Evolutionary conservation across 2,888 invertebrate species (phyloP), one percentile per base, ranked within the genome.

Genomic region (Cephus sareptanus): DNA sequence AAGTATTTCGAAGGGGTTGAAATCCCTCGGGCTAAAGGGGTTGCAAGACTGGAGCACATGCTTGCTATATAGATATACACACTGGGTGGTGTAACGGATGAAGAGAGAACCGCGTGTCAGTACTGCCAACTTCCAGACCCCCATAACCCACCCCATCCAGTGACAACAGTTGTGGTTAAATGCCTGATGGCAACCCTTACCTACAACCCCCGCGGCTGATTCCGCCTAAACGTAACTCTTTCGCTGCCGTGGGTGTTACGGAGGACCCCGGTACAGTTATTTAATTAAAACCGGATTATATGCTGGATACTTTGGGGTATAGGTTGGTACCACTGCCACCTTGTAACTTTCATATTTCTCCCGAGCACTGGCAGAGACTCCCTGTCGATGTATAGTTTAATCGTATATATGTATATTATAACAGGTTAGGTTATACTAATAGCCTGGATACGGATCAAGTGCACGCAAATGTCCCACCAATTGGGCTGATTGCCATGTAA

Each of bases 141-240:
- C 69, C 73, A 69, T 88, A 88, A 88, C 86, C 87, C 89, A 88
- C 85, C 87, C 88, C 86, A 88, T 88, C 87, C 86, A 81, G 86
- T 85, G 89, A 89, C 89, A 89, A 90, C 90, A 90, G 90, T 90
- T 91, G 91, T 83, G 91, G 91, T 89, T 90, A 90, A 91, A 90
- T 88, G 89, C 89, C 87, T 85, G 87, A 85, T 86, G 85, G 83
- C 75, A 40, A 77, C 82, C 79, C 78, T 78, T 33, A 34, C 56
- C 56, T 76, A 31, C 73, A 74, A 78, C 75, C 74, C 76, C 75
- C 77, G 73, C 81, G 79, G 76, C 40, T 23, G 40, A 56, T 56
- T 56, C 1, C 40, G 9, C 40, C 35, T 12, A 9, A 56, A 15
- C 40, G 68, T 75, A 78, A 78, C 78, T 78, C 78, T 78, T 78